These are phyloP conservation scores for Taenioides sp. DNA, from an alignment of 2,797 vertebrate genomes.

Conservation along the genomic window DNA sequence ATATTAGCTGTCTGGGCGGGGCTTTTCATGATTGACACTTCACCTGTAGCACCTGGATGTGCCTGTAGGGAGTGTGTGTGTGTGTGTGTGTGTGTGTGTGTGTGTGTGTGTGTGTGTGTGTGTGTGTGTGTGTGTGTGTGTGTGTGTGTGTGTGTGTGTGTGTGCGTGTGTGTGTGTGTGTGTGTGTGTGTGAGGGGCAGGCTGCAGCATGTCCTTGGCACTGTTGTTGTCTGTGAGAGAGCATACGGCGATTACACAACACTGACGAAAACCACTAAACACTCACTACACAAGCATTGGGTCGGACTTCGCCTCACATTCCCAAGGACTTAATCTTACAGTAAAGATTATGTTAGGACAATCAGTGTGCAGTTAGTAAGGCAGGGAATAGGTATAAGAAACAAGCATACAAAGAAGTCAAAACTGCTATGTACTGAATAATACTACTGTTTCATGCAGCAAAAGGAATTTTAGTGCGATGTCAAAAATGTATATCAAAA, in stretches of 20 bases:
- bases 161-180: conserved; percentile 54
- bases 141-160: conserved; percentile 67
- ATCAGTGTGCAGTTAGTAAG: neutral
- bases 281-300: conserved; percentile 19
- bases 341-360: neutral
- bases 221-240: conserved; percentile 56
- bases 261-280: conserved; percentile 25
- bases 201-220: conserved; percentile 49
- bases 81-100: conserved; percentile 67
- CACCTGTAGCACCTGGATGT: conserved; percentile 48
- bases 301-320: neutral
- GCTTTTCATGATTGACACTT: conserved; percentile 50
- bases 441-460: neutral
- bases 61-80: conserved; percentile 54
- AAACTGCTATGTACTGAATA: neutral
- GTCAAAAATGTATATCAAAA: neutral
- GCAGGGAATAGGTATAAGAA: neutral
- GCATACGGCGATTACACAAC: conserved; percentile 33
- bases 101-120: conserved; percentile 68
- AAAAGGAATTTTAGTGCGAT: too few species aligned
- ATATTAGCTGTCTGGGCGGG: conserved; percentile 10
- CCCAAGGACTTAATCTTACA: neutral
- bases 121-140: conserved; percentile 66
- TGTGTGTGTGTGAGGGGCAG: conserved; percentile 64
- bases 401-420: neutral